phyloP scores from a whole-genome alignment of 2,888 invertebrate genomes.

The Drosophila buzzatii region DNA sequence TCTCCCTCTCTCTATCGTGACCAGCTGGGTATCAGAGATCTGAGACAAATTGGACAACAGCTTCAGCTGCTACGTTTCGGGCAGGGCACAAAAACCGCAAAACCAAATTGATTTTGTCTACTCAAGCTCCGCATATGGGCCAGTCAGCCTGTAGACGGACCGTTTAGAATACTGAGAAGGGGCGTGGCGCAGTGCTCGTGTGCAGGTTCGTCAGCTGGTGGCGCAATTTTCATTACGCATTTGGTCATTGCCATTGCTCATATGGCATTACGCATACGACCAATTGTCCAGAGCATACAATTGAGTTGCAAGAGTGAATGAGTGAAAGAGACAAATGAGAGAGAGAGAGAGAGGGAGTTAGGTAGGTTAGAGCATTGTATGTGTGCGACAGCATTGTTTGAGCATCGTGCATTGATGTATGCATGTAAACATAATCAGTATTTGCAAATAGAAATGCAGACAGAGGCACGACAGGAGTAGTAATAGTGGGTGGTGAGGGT shows the following conservation, averaged over 20 bases:
- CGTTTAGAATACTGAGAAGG: background rate
- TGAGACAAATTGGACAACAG: constrained; percentile 60
- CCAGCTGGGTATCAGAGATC: constrained; percentile 20
- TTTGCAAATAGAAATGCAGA: constrained; percentile 76
- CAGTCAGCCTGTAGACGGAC: constrained; percentile 13
- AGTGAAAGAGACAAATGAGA: background rate
- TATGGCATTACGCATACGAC: constrained; percentile 74
- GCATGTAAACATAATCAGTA: constrained; percentile 83
- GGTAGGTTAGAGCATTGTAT: background rate
- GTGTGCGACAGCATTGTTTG: constrained; percentile 63
- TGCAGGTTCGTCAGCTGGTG: constrained; percentile 48
- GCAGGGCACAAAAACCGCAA: constrained; percentile 69
- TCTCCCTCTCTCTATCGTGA: background rate
- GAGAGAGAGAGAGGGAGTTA: background rate
- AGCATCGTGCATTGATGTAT: constrained; percentile 76
- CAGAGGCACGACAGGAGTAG: constrained; percentile 13
- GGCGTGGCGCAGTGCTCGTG: constrained; percentile 3
- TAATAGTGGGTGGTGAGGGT: background rate
- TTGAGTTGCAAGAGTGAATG: constrained; percentile 52
- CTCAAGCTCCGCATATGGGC: constrained; percentile 62
- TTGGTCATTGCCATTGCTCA: constrained; percentile 70
- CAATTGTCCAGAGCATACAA: constrained; percentile 70
- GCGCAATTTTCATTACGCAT: constrained; percentile 78
- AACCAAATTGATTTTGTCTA: constrained; percentile 79
- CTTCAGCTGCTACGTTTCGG: constrained; percentile 37